Conservation (phyloP, 2,113 vertebrate genomes). For the Siniperca knerii region DNA sequence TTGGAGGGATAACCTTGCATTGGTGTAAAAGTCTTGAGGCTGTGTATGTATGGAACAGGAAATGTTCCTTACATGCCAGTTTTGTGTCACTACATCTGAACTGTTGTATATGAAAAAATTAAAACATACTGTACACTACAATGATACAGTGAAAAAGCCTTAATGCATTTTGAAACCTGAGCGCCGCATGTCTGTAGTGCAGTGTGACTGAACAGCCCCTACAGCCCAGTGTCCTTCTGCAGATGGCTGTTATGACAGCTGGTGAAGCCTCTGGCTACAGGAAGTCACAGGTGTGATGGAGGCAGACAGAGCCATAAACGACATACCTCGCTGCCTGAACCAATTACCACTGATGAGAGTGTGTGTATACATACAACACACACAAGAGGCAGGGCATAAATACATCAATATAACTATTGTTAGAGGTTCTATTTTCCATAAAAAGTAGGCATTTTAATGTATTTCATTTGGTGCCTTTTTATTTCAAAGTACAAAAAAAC, state of each 20-base stretch:
- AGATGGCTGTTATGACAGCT: slow-evolving; percentile 49
- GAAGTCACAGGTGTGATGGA: slow-evolving; percentile 75
- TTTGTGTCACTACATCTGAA: background rate
- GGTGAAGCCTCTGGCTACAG: slow-evolving; percentile 62
- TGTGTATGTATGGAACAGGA: background rate
- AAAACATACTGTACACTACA: background rate
- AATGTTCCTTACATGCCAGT: background rate
- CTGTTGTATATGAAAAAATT: background rate
- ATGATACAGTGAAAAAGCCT: background rate
- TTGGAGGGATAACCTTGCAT: background rate
- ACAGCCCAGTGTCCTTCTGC: slow-evolving; percentile 26
- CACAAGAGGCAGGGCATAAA: background rate
- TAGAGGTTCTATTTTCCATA: background rate
- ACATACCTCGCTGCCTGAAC: slow-evolving; percentile 55
- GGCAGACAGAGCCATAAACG: slow-evolving; percentile 41
- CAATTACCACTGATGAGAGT: slow-evolving; percentile 51
- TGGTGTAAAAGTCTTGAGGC: background rate
- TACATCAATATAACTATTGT: background rate
- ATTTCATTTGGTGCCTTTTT: no score
- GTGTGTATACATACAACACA: background rate
- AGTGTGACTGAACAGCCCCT: slow-evolving; percentile 30
- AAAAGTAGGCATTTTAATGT: background rate
- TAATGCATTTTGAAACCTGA: slow-evolving; percentile 6
- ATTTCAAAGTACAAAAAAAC: no score
- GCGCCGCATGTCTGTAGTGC: background rate